Evolutionary conservation across 2,113 vertebrate species (phyloP), one percentile per base, ranked within the genome.

Genomic region (Oceanites oceanicus): DNA sequence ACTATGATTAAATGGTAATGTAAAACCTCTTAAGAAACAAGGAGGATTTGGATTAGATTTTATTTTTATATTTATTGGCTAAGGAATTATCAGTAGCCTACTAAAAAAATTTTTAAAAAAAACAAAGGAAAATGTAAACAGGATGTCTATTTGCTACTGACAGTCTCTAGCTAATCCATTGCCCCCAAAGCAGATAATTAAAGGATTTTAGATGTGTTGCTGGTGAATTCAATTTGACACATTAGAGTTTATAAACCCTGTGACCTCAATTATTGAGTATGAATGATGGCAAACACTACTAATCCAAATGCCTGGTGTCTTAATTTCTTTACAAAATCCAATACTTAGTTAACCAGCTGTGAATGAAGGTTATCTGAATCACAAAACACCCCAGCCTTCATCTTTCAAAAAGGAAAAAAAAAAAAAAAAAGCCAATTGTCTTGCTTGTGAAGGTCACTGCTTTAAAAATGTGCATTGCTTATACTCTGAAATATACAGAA

Each of bases 191-290:
- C 67, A 93, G 71, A 96, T 94, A 97, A 97, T 97, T 95, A 97
- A 97, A 91, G 87, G 85, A 97, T 94, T 97, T 98, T 82, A 88
- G 67, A 96, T 93, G 85, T 70, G 90, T 81, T 86, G 74, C 88
- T 95, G 90, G 44, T 96, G 95, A 97, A 98, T 97, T 97, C 96
- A 97, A 94, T 97, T 97, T 98, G 88, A 97, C 95, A 97, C 89
- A 94, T 96, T 96, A 97, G 50, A 94, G 94, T 97, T 97, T 97
- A 95, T 97, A 98, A 97, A 85, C 84, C 90, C 65, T 92, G 19
- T 94, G 95, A 98, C 96, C 96, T 98, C 97, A 98, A 98, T 98
- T 98, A 98, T 95, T 82, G 92, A 97, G 95, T 85, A 95, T 89
- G 94, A 98, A 97, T 96, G 91, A 97, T 94, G 83, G 95, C 92